Base-by-base conservation (phyloP, 2,797 vertebrate genomes). In the Megaceryle alcyon region DNA sequence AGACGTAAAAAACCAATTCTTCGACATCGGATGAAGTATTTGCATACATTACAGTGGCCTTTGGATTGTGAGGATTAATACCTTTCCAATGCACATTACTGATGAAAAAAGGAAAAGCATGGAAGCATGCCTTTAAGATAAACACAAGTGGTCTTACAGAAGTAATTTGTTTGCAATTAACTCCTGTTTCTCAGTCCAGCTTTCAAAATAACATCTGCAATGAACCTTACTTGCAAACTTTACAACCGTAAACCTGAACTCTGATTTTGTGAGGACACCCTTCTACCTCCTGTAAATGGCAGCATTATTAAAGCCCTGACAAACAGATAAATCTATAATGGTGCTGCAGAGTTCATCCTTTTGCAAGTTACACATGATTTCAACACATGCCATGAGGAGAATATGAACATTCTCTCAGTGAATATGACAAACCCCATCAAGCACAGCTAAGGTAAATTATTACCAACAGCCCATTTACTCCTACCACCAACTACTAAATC, bases 31-130 rank as follows among this genome's bases (percentile, higher is more conserved):
- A 64, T 14, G 49, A 95, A 86, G 70, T 86, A 89, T 95, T 96
- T 95, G 90, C 88, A 93, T 83, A 89, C n/a, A 37, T 87, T 93
- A 85, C 82, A 93, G 85, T 88, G 71, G 94, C 84, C 66, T 91
- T 86, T 69, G 46, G 48, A 56, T 33, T 51, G 35, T 22, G 14
- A 82, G 20, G 37, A 73, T 79, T 37, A 46, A 56, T n/a, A 71
- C 16, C 78, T 85, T 63, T 44, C 41, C 43, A 84, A 72, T 10
- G 14, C 53, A 88, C 3, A 6, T 72, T 86, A 85, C 21, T 70
- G 43, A 19, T 60, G 33, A 77, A 33, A 90, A 89, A 75, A 51
- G 22, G 66, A 88, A 88, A 77, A 92, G 54, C 33, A 48, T 4
- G 5, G 28, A 31, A 57, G 81, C 3, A 11, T 51, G 43, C 35